These are phyloP conservation scores for Acridotheres tristis DNA, from an alignment of 2,797 vertebrate genomes.

Conservation along the genomic window DNA sequence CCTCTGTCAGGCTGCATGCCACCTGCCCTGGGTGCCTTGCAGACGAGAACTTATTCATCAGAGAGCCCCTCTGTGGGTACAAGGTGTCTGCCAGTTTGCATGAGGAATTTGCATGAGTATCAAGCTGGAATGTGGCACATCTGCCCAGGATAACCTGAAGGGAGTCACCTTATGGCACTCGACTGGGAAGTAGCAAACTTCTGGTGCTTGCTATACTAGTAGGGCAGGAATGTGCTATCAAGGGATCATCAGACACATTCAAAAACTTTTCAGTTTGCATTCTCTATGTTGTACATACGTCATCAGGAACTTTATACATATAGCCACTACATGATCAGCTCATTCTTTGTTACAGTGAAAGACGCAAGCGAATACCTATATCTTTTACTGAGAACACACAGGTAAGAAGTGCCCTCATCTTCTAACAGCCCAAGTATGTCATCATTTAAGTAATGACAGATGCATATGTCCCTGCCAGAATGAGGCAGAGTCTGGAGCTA, in stretches of 20 bases:
- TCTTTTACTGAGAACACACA: not conserved
- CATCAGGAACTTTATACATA: not conserved
- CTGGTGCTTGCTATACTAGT: not conserved
- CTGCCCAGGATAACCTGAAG: not conserved
- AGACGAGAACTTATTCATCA: not conserved
- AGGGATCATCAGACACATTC: not conserved
- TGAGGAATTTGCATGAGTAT: not conserved
- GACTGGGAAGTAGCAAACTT: not conserved
- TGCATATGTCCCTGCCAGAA: not conserved
- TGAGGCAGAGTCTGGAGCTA: slow-evolving; percentile 60
- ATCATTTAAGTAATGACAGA: slow-evolving; percentile 43
- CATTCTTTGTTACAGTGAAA: not conserved
- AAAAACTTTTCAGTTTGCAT: not conserved
- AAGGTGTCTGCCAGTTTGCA: not conserved
- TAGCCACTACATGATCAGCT: not conserved
- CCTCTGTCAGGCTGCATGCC: not conserved
- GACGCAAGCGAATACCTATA: not conserved
- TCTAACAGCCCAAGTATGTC: not conserved
- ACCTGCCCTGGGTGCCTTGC: not conserved
- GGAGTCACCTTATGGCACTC: not conserved
- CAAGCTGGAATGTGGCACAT: not conserved
- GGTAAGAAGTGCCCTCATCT: not conserved
- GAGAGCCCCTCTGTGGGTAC: rapidly evolving
- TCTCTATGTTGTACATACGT: not conserved
- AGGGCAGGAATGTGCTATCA: not conserved